phyloP scores from a whole-genome alignment of 2,888 invertebrate genomes.

The Bombylius discolor region DNA sequence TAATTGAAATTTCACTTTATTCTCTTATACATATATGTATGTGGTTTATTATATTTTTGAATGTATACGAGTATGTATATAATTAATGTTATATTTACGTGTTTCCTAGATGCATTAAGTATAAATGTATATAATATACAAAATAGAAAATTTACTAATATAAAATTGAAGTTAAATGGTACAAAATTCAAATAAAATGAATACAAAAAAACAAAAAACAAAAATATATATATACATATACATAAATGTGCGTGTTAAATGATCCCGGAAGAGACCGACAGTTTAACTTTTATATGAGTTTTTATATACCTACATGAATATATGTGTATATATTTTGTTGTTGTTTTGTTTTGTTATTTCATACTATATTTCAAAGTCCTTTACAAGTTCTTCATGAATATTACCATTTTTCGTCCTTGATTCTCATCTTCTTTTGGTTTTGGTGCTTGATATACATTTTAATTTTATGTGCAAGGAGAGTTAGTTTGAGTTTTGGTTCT shows the following conservation, averaged over 20 bases:
- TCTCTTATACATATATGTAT: neutral
- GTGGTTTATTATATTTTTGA: neutral
- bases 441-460: too few relatives aligned
- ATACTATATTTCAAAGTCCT: too few relatives aligned
- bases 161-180: too few relatives aligned
- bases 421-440: too few relatives aligned
- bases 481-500: too few relatives aligned
- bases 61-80: neutral
- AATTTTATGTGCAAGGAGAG: too few relatives aligned
- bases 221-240: too few relatives aligned
- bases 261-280: slow-evolving; percentile 1
- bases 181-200: neutral
- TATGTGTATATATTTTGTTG: neutral
- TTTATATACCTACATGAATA: neutral
- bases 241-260: slow-evolving; percentile 6
- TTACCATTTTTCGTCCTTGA: too few relatives aligned
- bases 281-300: neutral
- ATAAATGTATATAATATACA: neutral
- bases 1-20: slow-evolving; percentile 7
- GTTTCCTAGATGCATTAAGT: too few relatives aligned
- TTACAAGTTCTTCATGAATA: too few relatives aligned
- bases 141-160: neutral
- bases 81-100: too few relatives aligned
- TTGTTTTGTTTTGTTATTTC: too few relatives aligned
- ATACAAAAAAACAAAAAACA: neutral